Evolutionary conservation across 2,113 vertebrate species (phyloP), one percentile per base, ranked within the genome.

Genomic region (Nibea albiflora): DNA sequence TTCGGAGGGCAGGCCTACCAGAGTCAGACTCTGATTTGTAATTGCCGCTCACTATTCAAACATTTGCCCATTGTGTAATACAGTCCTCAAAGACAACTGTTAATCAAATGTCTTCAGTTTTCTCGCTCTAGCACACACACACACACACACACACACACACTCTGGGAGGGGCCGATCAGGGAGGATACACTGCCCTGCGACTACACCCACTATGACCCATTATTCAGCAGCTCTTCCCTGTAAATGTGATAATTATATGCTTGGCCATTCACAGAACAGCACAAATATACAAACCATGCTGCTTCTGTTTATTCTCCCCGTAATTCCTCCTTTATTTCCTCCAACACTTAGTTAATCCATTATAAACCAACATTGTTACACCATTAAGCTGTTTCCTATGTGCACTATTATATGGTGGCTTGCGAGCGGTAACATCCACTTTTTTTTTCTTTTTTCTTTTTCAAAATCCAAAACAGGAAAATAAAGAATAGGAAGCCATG

Each of bases 241-340:
- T 93, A 95, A 96, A 96, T 95, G 95, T 93, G 95, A 96, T 95
- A 96, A 96, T 96, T 95, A 95, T 88, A 94, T 50, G 80, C 91
- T 94, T 84, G 81, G 66, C 85, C 83, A 81, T 88, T 90, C 87
- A 86, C 77, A 89, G 85, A 90, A 85, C 92, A 90, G 92, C 82
- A 83, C 84, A 90, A 84, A 93, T 90, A 91, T 85, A 92, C 93
- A 93, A 92, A 92, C 78, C 91, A 54, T 80, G 78, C 56, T 86
- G 88, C 89, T 90, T 85, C 91, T 92, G 92, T 93, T 94, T 90
- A 89, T 91, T 83, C 82, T 85, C 79, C 76, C 74, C 24, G 58
- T 92, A 88, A 90, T 91, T 87, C 80, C 67, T 63, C 84, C 72
- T 84, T 88, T 88, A 93, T 92, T 92, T 90, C 87, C 89, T 77